Base-by-base conservation (phyloP, 2,888 invertebrate species). In the Cyrtodaria siliqua region DNA sequence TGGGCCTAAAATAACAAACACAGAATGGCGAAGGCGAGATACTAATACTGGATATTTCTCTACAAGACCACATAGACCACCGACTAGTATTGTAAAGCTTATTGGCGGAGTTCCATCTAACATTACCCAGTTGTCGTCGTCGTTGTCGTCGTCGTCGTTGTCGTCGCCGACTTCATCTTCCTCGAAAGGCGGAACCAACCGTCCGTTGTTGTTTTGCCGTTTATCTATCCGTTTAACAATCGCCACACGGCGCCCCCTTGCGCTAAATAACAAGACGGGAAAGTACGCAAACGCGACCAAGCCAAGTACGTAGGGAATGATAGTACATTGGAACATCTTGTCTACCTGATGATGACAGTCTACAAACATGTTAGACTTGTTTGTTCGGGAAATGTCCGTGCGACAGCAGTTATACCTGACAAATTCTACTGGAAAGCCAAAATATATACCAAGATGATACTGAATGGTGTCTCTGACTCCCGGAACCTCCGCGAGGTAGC, bases 381-480 rank as follows among this genome's bases (percentile, higher is more conserved):
- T 55, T 1, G 4, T 33, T 26, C 26, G 40, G 4, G 40, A 49
- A 12, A 50, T 23, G 12, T 62, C 57, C 0, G 71, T 76, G 16
- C 62, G 33, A 18, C 77, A 78, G 24, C 77, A 78, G 33, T 68
- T 72, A 33, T 78, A 78, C n/a, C 60, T 47, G 24, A 38, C 61
- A 55, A 69, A 72, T n/a, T 63, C 63, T 0, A 68, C 50, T 14
- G 77, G 68, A 26, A 47, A 78, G 23, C 52, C 77, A 9, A 68
- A 18, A 23, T 78, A 61, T 16, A 69, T 60, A 8, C 64, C 69
- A 16, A 69, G 33, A 33, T 56, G 38, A 44, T 78, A 78, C n/a
- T 38, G 27, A 26, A 33, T 23, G 2, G 63, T 78, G 33, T 72
- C 61, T 26, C 53, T 63, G 2, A 68, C 40, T 12, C 61, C 61